Evolutionary conservation across 2,888 invertebrate genomes (phyloP).

Genomic region (Pristionchus fissidentatus): DNA sequence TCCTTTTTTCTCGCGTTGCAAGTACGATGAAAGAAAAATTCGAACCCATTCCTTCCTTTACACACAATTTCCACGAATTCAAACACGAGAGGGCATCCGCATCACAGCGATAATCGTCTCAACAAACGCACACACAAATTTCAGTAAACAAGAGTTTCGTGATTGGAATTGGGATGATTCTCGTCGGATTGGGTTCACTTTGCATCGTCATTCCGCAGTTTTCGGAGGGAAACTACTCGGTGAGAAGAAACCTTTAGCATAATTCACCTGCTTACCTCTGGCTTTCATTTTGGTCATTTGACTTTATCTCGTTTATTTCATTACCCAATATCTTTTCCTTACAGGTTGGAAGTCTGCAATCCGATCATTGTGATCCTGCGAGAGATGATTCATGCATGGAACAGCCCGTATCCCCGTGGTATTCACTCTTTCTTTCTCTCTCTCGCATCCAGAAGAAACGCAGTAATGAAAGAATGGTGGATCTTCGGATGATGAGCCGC

Average conservation of each 20-base stretch:
- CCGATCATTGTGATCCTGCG: conserved; percentile 46
- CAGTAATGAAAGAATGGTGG: neutral
- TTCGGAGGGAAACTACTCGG: conserved; percentile 58
- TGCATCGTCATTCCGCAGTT: conserved; percentile 61
- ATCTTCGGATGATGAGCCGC: neutral
- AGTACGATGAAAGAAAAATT: neutral
- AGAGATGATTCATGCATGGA: conserved; percentile 32
- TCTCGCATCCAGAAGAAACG: no score
- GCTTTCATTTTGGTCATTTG: no score
- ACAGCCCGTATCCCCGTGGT: conserved; percentile 38
- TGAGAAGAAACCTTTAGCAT: conserved; percentile 6
- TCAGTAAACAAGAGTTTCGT: conserved; percentile 62
- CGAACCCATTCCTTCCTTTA: neutral
- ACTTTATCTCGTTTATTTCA: neutral
- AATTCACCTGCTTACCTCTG: neutral
- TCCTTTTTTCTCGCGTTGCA: neutral
- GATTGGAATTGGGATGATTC: conserved; percentile 63
- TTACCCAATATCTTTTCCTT: neutral
- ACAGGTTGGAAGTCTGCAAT: conserved; percentile 51
- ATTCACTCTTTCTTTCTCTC: no score
- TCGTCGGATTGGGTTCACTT: conserved; percentile 60
- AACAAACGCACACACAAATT: conserved; percentile 36
- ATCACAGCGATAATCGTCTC: neutral
- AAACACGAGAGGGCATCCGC: no score
- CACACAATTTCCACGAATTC: neutral